Evolutionary conservation across 2,113 vertebrate species (phyloP).

Genomic region (Gymnobelideus leadbeateri): DNA sequence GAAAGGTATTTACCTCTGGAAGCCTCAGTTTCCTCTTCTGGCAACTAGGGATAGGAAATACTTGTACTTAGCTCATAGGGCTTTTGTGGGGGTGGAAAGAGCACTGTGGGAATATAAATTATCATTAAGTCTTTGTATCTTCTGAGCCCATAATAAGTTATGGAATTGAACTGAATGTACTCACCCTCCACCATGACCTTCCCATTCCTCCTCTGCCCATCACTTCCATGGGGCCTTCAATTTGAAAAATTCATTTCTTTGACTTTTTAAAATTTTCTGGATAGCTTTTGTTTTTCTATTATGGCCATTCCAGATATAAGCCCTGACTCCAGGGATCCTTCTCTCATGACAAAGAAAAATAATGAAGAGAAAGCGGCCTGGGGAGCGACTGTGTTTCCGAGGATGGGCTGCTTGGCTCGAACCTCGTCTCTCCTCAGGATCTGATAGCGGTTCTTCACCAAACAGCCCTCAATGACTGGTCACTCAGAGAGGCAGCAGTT

Average conservation of each 20-base stretch:
- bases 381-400: background rate
- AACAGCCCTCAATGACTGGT: background rate
- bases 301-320: background rate
- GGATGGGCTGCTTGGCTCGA: too few species aligned
- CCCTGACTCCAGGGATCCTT: background rate
- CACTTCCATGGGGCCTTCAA: background rate
- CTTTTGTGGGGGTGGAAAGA: background rate
- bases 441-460: background rate
- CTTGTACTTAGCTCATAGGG: background rate
- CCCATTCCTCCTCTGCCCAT: background rate
- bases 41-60: background rate
- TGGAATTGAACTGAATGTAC: background rate
- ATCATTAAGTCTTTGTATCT: background rate
- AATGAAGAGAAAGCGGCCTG: background rate
- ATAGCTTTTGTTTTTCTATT: background rate
- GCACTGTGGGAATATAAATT: background rate
- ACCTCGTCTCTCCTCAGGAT: background rate
- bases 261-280: background rate
- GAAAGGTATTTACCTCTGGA: conserved; percentile 13
- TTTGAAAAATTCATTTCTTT: background rate
- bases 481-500: background rate
- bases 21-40: background rate
- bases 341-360: background rate
- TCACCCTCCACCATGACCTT: background rate
- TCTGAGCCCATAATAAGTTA: background rate